Evolutionary conservation across 2,113 vertebrate genomes (phyloP).

Genomic region (Cairina moschata): DNA sequence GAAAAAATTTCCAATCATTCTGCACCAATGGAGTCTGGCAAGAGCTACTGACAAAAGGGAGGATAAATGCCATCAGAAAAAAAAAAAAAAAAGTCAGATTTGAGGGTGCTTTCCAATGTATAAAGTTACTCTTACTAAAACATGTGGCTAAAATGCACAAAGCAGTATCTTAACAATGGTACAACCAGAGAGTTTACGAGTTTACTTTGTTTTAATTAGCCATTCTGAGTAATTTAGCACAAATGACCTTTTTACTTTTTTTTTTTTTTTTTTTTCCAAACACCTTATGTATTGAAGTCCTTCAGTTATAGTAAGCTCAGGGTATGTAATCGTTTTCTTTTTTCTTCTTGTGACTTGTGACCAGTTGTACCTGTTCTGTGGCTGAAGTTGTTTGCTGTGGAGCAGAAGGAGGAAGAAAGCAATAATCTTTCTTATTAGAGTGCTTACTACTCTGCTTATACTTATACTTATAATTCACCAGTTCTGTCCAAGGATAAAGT

Average conservation of each 20-base stretch:
- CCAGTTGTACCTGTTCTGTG: not conserved
- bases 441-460: not conserved
- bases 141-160: not conserved
- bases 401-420: not conserved
- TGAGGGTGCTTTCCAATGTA: not conserved
- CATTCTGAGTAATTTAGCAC: not conserved
- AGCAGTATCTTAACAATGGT: not conserved
- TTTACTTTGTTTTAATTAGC: not conserved
- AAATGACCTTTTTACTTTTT: not conserved
- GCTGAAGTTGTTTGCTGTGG: not conserved
- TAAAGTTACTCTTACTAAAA: not conserved
- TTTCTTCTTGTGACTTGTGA: not conserved
- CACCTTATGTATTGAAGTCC: not conserved
- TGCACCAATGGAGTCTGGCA: constrained; percentile 63
- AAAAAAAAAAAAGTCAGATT: constrained; percentile 18
- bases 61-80: constrained; percentile 24
- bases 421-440: not conserved
- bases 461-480: not conserved
- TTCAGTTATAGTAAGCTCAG: not conserved
- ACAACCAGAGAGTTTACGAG: not conserved
- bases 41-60: constrained; percentile 33
- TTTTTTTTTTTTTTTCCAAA: not conserved
- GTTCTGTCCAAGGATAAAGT: not conserved
- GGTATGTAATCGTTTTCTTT: not conserved
- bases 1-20: constrained; percentile 66